These are phyloP conservation scores for Promerops cafer DNA, from an alignment of 2,113 vertebrate genomes.

Conservation along the genomic window DNA sequence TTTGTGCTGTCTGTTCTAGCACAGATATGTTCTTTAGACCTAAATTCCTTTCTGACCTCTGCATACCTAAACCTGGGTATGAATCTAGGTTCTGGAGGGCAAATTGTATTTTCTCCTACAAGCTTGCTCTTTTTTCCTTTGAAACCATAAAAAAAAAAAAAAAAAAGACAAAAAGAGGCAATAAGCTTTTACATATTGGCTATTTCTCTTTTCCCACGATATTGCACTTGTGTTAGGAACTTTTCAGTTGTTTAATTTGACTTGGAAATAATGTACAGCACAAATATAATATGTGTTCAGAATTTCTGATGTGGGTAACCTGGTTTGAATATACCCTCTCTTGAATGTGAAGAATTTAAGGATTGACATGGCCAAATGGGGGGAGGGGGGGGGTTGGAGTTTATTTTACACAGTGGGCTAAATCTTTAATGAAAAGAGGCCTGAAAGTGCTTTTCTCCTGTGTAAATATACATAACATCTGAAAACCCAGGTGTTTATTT, in stretches of 20 bases:
- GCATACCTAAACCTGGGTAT: neutral
- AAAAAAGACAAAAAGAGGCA: neutral
- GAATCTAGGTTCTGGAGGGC: neutral
- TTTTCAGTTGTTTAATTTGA: neutral
- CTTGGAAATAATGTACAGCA: neutral
- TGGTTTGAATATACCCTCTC: neutral
- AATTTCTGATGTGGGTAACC: neutral
- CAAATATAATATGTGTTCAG: neutral
- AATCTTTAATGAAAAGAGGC: neutral
- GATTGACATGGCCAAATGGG: neutral
- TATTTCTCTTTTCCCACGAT: neutral
- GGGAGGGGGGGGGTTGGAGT: accelerated
- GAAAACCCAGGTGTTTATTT: neutral
- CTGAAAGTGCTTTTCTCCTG: neutral
- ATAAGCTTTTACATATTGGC: neutral
- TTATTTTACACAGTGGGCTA: neutral
- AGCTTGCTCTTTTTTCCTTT: neutral
- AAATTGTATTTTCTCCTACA: neutral
- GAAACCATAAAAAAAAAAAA: neutral
- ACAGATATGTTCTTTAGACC: neutral
- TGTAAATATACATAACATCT: neutral
- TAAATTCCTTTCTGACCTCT: neutral
- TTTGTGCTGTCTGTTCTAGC: neutral
- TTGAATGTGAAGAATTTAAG: neutral
- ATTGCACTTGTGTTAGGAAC: neutral